These are phyloP conservation scores for Scatophagus argus DNA, from an alignment of 2,113 vertebrate genomes.

Conservation along the genomic window DNA sequence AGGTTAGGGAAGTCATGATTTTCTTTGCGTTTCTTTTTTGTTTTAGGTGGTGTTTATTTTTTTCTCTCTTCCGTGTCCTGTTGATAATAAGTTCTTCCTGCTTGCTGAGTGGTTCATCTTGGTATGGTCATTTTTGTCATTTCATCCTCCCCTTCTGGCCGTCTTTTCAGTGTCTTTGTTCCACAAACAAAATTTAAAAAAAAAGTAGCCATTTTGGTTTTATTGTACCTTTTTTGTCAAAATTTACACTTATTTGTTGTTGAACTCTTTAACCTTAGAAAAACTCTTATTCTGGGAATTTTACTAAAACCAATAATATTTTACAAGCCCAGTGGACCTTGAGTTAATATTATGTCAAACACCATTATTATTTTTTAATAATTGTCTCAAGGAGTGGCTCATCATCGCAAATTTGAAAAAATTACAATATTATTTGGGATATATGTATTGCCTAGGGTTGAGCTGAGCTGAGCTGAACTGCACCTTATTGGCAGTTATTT, in stretches of 20 bases:
- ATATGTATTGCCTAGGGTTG: background rate
- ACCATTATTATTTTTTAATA: no score
- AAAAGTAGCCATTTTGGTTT: no score
- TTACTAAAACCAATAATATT: background rate
- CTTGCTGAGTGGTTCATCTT: constrained; percentile 21
- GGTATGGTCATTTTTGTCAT: constrained; percentile 22
- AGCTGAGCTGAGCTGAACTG: background rate
- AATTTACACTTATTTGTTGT: no score
- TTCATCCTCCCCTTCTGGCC: background rate
- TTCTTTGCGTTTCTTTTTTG: background rate
- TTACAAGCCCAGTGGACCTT: background rate
- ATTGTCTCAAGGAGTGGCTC: background rate
- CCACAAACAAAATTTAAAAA: no score
- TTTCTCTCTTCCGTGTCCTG: background rate
- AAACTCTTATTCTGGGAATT: no score
- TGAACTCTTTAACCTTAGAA: no score
- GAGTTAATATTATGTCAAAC: background rate
- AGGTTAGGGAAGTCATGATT: background rate
- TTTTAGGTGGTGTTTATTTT: constrained; percentile 2
- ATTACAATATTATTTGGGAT: background rate
- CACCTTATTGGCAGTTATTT: background rate
- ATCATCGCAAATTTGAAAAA: background rate
- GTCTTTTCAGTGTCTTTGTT: background rate
- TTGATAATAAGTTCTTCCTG: background rate
- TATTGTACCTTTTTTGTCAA: no score